Base-by-base conservation (phyloP, 2,797 vertebrate species). In the Anguilla obscura region DNA sequence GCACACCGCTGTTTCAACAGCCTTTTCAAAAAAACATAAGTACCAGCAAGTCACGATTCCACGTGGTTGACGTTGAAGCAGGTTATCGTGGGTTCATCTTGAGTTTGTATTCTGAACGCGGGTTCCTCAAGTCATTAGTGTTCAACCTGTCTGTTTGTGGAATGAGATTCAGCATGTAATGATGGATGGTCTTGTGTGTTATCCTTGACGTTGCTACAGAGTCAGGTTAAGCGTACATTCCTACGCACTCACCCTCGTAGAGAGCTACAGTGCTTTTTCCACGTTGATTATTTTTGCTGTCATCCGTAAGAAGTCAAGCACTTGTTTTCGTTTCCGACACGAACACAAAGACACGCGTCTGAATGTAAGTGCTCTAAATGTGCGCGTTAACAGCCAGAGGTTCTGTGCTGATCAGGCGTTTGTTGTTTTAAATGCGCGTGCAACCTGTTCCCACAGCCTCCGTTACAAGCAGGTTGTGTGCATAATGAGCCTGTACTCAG, bases 71-170 rank as follows among this genome's bases (percentile, higher is more conserved):
- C 79, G 3, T 82, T 50, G 33, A 33, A 36, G 71, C 33, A 18
- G 12, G 74, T 79, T 79, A 45, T 79, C 74, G 18, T 21, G 74
- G 74, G 74, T 45, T 79, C 74, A 79, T 79, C 74, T 40, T 14
- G 12, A 45, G 74, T 40, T 45, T 45, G 36, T 4, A 40, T 79
- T 16, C 21, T 16, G 4, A 79, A 79, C 27, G 9, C 45, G 10
- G 36, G 45, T 79, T 79, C 14, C 45, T 21, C 24, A 18, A 18
- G 74, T 79, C 74, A 21, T 45, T 79, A 40, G 18, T 21, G 33
- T 21, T 79, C 33, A 21, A 45, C 74, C 45, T 79, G 74, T 74
- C 74, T 2, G 12, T 79, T 79, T 21, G 74, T 40, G 74, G 33
- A 79, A 79, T 40, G 33, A 6, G 74, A 79, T 45, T 21, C 74